Evolutionary conservation across 1,140 invertebrate genomes (phyloP).

Genomic region (Drosophila athabasca): DNA sequence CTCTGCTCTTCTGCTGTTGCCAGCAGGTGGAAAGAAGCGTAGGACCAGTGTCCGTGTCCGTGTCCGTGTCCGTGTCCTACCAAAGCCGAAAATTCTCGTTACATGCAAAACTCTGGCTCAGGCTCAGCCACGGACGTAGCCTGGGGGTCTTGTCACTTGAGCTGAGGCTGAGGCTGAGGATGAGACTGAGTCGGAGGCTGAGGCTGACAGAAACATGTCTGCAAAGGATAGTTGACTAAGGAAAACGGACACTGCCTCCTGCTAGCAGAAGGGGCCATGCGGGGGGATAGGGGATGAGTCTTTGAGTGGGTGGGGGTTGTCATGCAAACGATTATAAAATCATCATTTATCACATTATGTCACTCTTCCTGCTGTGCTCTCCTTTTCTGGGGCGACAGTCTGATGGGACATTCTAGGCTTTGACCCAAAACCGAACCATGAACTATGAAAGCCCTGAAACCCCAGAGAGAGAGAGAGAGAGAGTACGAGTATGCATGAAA

Average conservation of each 20-base stretch:
- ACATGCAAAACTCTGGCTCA: constrained; percentile 50
- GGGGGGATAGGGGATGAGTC: neutral
- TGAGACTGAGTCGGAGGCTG: constrained; percentile 1
- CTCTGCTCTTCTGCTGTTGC: constrained; percentile 7
- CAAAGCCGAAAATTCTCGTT: constrained; percentile 41
- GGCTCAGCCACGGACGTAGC: constrained; percentile 10
- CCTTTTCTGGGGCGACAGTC: constrained; percentile 48
- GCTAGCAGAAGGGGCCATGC: neutral
- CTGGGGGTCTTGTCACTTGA: constrained; percentile 49
- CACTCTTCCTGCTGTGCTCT: constrained; percentile 24
- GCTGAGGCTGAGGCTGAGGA: constrained; percentile 8
- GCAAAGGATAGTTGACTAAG: constrained; percentile 52
- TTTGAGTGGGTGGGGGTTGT: constrained; percentile 36
- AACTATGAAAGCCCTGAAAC: constrained; percentile 19
- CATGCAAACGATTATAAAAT: constrained; percentile 80
- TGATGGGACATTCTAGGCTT: constrained; percentile 39
- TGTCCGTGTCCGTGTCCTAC: constrained; percentile 17
- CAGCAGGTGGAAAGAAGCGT: constrained; percentile 35
- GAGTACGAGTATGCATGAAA: constrained; percentile 36
- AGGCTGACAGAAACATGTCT: constrained; percentile 64
- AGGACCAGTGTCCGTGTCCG: constrained; percentile 18
- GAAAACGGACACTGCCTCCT: constrained; percentile 41
- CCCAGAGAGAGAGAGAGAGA: neutral
- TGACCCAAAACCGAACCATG: constrained; percentile 36
- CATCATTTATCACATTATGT: constrained; percentile 81